A percentile compares a stretch with the other conserved stretches of the same genome.
phyloP scores from a whole-genome alignment of 2,888 invertebrate species.

The Apodemia mormo region DNA sequence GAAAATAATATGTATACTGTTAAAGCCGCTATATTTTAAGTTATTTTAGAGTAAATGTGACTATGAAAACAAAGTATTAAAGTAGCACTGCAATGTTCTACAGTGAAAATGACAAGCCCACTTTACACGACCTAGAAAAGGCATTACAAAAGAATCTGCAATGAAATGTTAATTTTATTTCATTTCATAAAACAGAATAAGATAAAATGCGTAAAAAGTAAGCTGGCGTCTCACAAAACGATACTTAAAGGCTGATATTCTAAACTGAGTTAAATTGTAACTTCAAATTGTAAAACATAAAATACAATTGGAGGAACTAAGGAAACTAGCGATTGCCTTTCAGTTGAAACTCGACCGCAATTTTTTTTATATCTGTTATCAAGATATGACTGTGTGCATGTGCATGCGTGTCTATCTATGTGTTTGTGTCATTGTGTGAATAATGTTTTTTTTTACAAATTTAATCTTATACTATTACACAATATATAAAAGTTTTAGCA shows the following conservation, averaged over 20 bases:
- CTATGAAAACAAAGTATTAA: not conserved
- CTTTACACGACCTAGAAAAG: not conserved
- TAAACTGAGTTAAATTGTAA: not conserved
- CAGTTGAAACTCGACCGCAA: no score
- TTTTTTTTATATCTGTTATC: no score
- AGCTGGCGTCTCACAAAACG: not conserved
- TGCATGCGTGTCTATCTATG: no score
- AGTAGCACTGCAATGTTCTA: not conserved
- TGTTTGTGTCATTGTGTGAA: no score
- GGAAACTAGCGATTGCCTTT: no score
- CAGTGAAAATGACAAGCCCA: not conserved
- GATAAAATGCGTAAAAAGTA: not conserved
- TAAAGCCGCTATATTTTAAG: not conserved
- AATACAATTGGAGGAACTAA: no score
- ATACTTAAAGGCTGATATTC: not conserved
- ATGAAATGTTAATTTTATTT: conserved; percentile 22
- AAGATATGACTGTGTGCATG: no score
- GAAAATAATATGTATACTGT: not conserved
- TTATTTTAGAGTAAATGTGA: not conserved
- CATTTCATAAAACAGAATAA: conserved; percentile 19
- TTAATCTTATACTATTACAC: no score
- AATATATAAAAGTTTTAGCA: no score
- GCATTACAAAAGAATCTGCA: conserved; percentile 16
- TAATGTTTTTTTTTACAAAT: no score
- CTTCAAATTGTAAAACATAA: not conserved